These are phyloP conservation scores for Automeris io DNA, from an alignment of 2,888 invertebrate genomes.

Conservation along the genomic window DNA sequence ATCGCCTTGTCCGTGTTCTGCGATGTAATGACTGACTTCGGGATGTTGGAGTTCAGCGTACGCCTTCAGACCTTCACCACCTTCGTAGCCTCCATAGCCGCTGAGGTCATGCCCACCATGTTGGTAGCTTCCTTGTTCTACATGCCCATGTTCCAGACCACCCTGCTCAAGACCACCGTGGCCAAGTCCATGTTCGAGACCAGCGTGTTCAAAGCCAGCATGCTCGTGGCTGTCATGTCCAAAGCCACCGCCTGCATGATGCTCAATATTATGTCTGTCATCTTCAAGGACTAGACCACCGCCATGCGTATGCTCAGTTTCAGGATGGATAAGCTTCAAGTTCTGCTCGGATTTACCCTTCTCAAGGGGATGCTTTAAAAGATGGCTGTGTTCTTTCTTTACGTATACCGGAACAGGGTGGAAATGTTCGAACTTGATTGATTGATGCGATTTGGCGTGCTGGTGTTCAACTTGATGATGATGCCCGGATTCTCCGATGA, in stretches of 20 bases:
- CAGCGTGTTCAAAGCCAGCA: slow-evolving; percentile 34
- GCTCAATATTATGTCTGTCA: slow-evolving; percentile 65
- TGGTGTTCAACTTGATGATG: slow-evolving; percentile 80
- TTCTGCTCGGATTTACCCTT: slow-evolving; percentile 79
- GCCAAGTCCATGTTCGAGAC: slow-evolving; percentile 38
- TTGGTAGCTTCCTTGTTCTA: slow-evolving; percentile 24
- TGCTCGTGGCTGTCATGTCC: slow-evolving; percentile 36
- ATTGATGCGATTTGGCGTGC: slow-evolving; percentile 83
- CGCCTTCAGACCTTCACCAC: slow-evolving; percentile 52
- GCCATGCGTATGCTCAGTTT: slow-evolving; percentile 76
- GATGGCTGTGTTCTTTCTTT: slow-evolving; percentile 81
- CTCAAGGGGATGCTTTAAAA: slow-evolving; percentile 80
- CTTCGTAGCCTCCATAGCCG: slow-evolving; percentile 44
- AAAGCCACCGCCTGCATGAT: slow-evolving; percentile 38
- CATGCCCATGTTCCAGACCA: too few species aligned
- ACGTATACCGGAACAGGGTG: slow-evolving; percentile 83
- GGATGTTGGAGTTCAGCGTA: slow-evolving; percentile 52
- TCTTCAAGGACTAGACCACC: slow-evolving; percentile 78
- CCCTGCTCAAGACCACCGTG: slow-evolving; percentile 31
- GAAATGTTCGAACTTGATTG: slow-evolving; percentile 82
- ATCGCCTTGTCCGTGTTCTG: slow-evolving; percentile 44
- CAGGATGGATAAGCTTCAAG: slow-evolving; percentile 78
- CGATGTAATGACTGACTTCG: slow-evolving; percentile 44
- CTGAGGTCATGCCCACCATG: slow-evolving; percentile 20
- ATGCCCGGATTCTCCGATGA: slow-evolving; percentile 70